Base-by-base conservation (phyloP, 2,113 vertebrate genomes). In the Melanocharis versteri region DNA sequence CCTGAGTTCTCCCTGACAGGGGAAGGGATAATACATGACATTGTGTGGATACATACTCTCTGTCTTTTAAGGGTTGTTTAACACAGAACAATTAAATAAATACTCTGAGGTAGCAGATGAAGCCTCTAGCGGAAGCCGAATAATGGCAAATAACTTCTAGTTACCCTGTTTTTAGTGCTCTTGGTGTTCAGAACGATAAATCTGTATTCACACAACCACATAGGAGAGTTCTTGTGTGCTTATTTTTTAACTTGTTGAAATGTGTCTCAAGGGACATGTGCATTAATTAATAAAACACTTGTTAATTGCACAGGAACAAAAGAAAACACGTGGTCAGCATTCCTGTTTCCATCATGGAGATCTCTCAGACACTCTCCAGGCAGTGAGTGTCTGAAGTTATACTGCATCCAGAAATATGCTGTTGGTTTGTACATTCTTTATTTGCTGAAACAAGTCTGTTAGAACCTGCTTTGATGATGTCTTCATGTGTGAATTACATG, bases 401-500 rank as follows among this genome's bases (percentile, higher is more conserved):
- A 30, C 61, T 27, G 64, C 60, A 42, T 42, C 73, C 91, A 96
- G 94, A 93, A 96, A 95, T 96, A 60, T 70, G 90, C 93, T 90
- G 12, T 70, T 96, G 13, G 1, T 84, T 88, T 85, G n/a, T 47
- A 30, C 19, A 60, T 83, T 87, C 83, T 96, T 92, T 77, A 93
- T 90, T 90, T 94, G 89, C 85, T 83, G 73, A 89, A 94, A 92
- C 87, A 94, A 96, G 95, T 96, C 94, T 85, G 87, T 93, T 88
- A 97, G 94, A 96, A 97, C 95, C 50, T 70, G 80, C 95, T 97
- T 97, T 97, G 96, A 86, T 96, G 91, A 84, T 94, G 93, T 93
- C 93, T 95, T 90, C 65, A 90, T 93, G 95, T 94, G 96, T 89
- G 94, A 96, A 97, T 68, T 91, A 64, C 90, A 75, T 48, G 91